Evolutionary conservation across 2,888 invertebrate species (phyloP), one percentile per base, ranked within the genome.

Genomic region (Nasonia oneida): DNA sequence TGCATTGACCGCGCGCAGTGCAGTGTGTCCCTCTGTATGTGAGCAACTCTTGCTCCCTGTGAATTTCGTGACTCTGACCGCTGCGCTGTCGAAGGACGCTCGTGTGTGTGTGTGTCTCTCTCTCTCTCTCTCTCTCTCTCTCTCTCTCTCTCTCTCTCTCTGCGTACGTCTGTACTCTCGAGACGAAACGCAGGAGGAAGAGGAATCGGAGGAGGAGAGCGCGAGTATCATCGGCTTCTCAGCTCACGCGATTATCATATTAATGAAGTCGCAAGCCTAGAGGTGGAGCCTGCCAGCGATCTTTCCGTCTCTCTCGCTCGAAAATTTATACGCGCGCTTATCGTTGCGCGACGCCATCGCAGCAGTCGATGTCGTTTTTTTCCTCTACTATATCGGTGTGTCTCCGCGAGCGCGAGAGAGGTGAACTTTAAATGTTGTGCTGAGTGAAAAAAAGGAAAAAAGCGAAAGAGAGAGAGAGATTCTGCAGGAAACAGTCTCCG

Each of bases 231-330:
- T 61, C 61, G 64, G 29, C 6, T 8, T 61, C 78, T 50, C 89
- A 37, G 37, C 47, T 47, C 47, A 2, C 42, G 88, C 80, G 89
- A 91, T 91, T 91, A 91, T 90, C 91, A 89, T 90, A 91, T 90
- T 90, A 90, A 91, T 90, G 90, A 90, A 88, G 83, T 86, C 87
- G 85, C 88, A 89, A 87, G 87, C 87, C 33, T 77, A 75, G 77
- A 83, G 83, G 83, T 83, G 83, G 73, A 83, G 89, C 88, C 87
- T 86, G 79, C 71, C 39, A 39, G n/a, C 23, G 67, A 75, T 70
- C 76, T 76, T 70, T 81, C 76, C 74, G 50, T 39, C 76, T 70
- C 53, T 61, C 37, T 71, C n/a, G 53, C 39, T 64, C 67, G 75
- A 70, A 70, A 82, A 82, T 82, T 82, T 82, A 76, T 76, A 82